phyloP scores from a whole-genome alignment of 2,113 vertebrate species.

The Platycercus adscitus region DNA sequence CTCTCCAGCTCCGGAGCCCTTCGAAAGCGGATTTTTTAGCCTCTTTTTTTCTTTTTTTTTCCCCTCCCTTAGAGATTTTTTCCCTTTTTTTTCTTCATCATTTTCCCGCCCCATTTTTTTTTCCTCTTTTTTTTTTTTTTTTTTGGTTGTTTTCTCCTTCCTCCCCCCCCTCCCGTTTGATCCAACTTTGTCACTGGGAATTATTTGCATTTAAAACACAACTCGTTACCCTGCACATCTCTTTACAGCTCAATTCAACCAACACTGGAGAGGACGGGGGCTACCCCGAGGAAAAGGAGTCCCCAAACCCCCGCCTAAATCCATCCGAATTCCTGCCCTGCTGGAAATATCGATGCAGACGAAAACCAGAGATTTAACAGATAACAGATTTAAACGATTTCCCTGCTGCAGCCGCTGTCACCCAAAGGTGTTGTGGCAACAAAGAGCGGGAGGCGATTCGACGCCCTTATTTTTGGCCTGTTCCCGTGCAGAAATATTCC shows the following conservation, averaged over 20 bases:
- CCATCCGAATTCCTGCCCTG: background rate
- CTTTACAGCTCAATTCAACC: background rate
- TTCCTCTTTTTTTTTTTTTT: background rate
- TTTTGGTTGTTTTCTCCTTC: no score
- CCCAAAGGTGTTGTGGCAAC: slow-evolving; percentile 36
- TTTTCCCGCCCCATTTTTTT: background rate
- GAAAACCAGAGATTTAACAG: background rate
- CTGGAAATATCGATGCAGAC: slow-evolving; percentile 2
- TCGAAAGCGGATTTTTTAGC: background rate
- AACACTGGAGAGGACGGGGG: background rate
- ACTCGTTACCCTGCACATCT: background rate
- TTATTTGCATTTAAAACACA: slow-evolving; percentile 35
- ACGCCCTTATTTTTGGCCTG: slow-evolving; percentile 29
- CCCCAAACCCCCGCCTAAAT: background rate
- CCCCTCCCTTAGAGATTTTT: background rate
- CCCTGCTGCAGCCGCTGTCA: background rate
- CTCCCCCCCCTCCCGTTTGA: background rate
- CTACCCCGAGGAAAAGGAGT: background rate
- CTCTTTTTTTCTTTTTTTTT: background rate
- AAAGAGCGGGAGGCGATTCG: slow-evolving; percentile 24
- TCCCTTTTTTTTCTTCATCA: rapidly evolving
- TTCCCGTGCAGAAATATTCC: background rate
- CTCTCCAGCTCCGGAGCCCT: background rate
- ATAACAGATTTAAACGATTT: background rate
- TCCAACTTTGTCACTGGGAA: background rate